Conservation (phyloP, 2,113 vertebrate genomes). For the Cariama cristata region DNA sequence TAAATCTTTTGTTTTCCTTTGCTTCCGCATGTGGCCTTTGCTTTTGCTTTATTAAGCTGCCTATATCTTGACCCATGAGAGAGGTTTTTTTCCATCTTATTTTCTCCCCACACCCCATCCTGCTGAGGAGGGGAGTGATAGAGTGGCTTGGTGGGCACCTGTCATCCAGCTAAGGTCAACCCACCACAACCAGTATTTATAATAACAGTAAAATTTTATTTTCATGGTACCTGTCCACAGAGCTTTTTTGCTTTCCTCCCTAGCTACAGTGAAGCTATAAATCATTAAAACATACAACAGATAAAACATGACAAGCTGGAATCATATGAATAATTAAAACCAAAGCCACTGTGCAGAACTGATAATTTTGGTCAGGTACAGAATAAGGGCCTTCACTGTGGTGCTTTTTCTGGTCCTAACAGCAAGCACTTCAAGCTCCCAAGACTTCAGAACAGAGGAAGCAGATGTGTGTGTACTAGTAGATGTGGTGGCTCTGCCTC, state of each 20-base stretch:
- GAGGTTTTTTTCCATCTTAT: background rate
- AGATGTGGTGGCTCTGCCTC: background rate
- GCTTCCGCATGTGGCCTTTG: background rate
- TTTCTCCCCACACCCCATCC: background rate
- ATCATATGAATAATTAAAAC: conserved; percentile 59
- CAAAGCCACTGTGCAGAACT: conserved; percentile 19
- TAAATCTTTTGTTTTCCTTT: background rate
- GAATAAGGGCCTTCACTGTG: background rate
- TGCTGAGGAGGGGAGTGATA: background rate
- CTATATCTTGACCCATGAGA: background rate
- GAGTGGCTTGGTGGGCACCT: background rate
- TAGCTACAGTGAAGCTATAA: conserved; percentile 39
- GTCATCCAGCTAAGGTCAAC: background rate
- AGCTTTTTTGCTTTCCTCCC: background rate
- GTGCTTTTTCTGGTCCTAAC: background rate
- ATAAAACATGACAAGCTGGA: conserved; percentile 50
- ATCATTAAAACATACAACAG: conserved; percentile 56
- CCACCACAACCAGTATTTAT: background rate
- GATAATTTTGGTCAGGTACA: conserved; percentile 55
- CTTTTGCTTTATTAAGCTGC: background rate
- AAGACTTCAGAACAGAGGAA: background rate
- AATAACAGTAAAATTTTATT: background rate
- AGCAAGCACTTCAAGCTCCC: background rate
- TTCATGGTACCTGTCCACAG: background rate
- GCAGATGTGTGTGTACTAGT: background rate